These are phyloP conservation scores for Carollia perspicillata DNA, from an alignment of 2,113 vertebrate species.

Conservation along the genomic window DNA sequence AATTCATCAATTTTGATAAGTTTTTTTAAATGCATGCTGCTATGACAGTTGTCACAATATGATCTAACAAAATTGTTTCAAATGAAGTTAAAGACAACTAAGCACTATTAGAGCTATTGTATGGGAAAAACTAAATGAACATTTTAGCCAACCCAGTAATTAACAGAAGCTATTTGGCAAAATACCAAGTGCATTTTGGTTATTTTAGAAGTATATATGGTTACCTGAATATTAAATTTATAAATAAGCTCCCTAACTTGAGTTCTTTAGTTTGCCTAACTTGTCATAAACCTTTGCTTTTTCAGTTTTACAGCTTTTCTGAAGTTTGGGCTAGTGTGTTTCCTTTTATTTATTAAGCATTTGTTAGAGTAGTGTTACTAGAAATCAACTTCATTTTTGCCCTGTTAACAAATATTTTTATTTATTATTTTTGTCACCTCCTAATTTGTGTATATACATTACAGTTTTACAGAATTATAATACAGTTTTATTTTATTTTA, in stretches of 20 bases:
- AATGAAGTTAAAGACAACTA: too few relatives aligned
- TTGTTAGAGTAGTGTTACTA: neutral
- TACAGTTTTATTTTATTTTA: conserved; percentile 19
- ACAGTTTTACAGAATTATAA: neutral
- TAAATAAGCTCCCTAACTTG: neutral
- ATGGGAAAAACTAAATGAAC: too few relatives aligned
- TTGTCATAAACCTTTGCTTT: neutral
- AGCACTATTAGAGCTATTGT: too few relatives aligned
- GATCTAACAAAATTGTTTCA: too few relatives aligned
- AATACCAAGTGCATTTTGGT: neutral
- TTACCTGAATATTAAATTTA: conserved; percentile 24
- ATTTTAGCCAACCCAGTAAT: neutral
- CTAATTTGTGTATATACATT: neutral
- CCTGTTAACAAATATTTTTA: neutral
- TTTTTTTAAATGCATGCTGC: too few relatives aligned
- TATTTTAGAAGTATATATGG: conserved; percentile 24
- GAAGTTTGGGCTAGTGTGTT: neutral
- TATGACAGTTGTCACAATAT: too few relatives aligned
- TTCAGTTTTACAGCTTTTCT: conserved; percentile 1
- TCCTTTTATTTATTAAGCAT: conserved; percentile 1
- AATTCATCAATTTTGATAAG: too few relatives aligned
- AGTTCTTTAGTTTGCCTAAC: conserved; percentile 12
- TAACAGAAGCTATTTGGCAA: neutral
- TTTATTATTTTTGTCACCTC: conserved; percentile 24
- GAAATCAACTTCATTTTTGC: conserved; percentile 2